Percentiles rank a stretch among this genome's conserved stretches.
Conservation (phyloP, 1,140 invertebrate species). For the Lutraria rhynchaena region DNA sequence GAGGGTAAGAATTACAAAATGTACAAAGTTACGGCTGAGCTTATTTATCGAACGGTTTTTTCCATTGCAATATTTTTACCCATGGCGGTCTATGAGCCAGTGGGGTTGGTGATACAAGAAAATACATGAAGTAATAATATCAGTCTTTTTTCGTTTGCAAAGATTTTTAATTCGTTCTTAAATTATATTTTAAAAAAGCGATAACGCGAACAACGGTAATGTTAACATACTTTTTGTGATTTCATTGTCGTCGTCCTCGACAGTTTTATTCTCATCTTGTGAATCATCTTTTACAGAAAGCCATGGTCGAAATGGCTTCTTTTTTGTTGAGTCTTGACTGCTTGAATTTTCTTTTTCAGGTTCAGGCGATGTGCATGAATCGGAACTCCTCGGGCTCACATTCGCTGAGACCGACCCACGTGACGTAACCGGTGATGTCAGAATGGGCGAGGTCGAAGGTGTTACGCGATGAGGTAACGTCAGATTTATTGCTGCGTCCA, state of each 20-base stretch:
- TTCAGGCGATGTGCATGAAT: not conserved
- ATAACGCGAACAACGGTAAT: not conserved
- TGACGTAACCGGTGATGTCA: slow-evolving; percentile 31
- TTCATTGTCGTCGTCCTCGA: not conserved
- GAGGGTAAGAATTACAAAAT: too few species aligned
- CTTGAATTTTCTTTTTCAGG: slow-evolving; percentile 11
- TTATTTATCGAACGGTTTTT: too few species aligned
- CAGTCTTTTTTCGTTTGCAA: too few species aligned
- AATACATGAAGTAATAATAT: too few species aligned
- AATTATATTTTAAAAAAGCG: not conserved
- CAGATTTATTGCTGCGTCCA: slow-evolving; percentile 44
- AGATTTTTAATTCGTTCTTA: slow-evolving; percentile 8
- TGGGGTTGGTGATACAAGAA: too few species aligned
- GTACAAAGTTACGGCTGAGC: too few species aligned
- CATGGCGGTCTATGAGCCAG: too few species aligned
- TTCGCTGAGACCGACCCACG: slow-evolving; percentile 18
- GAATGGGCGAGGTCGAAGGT: slow-evolving; percentile 42
- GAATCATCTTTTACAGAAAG: not conserved
- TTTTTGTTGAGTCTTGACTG: not conserved
- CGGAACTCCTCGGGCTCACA: slow-evolving; percentile 14
- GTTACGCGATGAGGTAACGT: slow-evolving; percentile 42
- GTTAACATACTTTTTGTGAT: not conserved
- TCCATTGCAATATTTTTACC: too few species aligned
- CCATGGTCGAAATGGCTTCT: slow-evolving; percentile 41
- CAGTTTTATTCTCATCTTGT: not conserved